Evolutionary conservation across 2,888 invertebrate genomes (phyloP), one percentile per base, ranked within the genome.

Genomic region (Allacma fusca): DNA sequence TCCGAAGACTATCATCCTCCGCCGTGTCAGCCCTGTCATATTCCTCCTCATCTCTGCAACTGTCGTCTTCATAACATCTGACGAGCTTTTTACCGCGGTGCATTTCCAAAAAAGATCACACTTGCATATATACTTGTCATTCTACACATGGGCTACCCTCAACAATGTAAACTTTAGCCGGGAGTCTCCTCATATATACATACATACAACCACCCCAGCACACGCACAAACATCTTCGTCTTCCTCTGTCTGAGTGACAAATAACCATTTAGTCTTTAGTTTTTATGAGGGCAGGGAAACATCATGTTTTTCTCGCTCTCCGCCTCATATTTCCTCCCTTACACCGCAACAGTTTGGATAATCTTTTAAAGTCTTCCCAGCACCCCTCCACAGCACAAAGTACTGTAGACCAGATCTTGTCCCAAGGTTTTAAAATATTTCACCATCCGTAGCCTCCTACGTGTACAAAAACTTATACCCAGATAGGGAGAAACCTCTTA

Each of bases 271-370:
- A 50, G 50, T 50, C 50, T 50, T 50, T 50, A 50, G 50, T 50
- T 50, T 50, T 50, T 50, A 50, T 50, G 50, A 50, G 50, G 50
- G 50, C 50, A 50, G 50, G 50, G 50, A 50, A 50, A 50, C 50
- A 50, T 50, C 19, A 50, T 50, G 50, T 50, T 50, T 50, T 50
- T 19, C 50, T 50, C 50, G 16, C 50, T 50, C 50, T 50, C n/a
- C 50, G 16, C 50, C n/a, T 50, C 50, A 50, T 50, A 50, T 50
- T 50, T 50, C 50, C 50, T 50, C 50, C n/a, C 50, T 50, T 13
- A 40, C 5, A 50, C 19, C 50, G 50, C 50, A 19, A n/a, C 50
- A 50, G 16, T 50, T 50, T 50, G 50, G 50, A 50, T n/a, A 50
- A 50, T 13, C 50, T 13, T 50, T 50, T 50, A 50, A 50, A 50